Evolutionary conservation across 2,113 vertebrate species (phyloP).

Genomic region (Larimichthys crocea): DNA sequence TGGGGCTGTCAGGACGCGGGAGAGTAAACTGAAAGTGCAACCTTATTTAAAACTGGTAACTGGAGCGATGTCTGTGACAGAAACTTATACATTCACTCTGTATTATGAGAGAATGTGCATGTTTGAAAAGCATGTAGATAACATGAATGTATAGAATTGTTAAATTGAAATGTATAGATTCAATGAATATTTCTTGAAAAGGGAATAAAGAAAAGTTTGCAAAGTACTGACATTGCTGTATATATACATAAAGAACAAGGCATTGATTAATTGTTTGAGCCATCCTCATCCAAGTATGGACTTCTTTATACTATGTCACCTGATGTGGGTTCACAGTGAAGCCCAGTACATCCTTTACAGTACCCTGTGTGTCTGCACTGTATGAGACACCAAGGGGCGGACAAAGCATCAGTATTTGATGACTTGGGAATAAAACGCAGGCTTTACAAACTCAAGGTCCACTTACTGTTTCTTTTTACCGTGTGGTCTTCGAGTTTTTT

Average conservation of each 20-base stretch:
- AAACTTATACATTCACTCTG: background rate
- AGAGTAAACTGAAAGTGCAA: slow-evolving; percentile 27
- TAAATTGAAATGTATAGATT: background rate
- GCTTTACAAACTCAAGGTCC: too few relatives aligned
- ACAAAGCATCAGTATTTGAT: too few relatives aligned
- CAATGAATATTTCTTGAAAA: background rate
- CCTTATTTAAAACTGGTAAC: slow-evolving; percentile 21
- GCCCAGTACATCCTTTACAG: too few relatives aligned
- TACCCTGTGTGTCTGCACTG: too few relatives aligned
- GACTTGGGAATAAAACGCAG: background rate
- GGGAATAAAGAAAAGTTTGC: background rate
- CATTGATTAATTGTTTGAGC: too few relatives aligned
- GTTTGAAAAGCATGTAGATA: background rate
- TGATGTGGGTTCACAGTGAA: too few relatives aligned
- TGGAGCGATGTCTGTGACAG: background rate
- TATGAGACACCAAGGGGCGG: too few relatives aligned
- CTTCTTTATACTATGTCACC: too few relatives aligned
- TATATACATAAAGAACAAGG: too few relatives aligned
- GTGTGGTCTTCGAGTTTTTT: too few relatives aligned
- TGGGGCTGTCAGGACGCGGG: slow-evolving; percentile 19
- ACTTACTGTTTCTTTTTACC: too few relatives aligned
- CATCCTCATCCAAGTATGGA: too few relatives aligned
- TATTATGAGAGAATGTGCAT: background rate
- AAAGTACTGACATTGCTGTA: background rate
- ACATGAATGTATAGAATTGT: background rate